These are phyloP conservation scores for Cryptophagus acutangulus DNA, from an alignment of 2,888 invertebrate genomes.

Conservation along the genomic window DNA sequence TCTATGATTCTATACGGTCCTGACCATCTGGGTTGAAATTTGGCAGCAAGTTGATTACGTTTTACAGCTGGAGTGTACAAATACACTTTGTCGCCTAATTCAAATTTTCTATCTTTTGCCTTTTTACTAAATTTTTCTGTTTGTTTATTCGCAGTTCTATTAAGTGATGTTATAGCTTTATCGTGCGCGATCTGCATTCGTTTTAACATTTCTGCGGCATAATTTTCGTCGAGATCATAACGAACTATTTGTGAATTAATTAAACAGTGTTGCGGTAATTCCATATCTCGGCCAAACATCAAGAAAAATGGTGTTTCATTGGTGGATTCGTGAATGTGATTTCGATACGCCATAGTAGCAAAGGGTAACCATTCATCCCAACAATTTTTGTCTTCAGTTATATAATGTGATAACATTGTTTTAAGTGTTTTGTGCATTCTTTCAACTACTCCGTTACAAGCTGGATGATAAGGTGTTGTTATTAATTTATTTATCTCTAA, in stretches of 20 bases:
- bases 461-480: conserved; percentile 33
- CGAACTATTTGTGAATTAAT: conserved; percentile 14
- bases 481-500: conserved; percentile 27
- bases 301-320: conserved; percentile 25
- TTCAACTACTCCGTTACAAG: conserved; percentile 35
- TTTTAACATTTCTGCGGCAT: conserved; percentile 9
- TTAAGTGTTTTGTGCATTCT: conserved; percentile 31
- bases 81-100: conserved; percentile 19
- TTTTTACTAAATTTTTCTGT: conserved; percentile 13
- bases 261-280: conserved; percentile 22
- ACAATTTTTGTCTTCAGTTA: conserved; percentile 22
- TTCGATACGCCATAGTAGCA: conserved; percentile 27
- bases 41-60: conserved; percentile 12
- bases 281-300: conserved; percentile 26
- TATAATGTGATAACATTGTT: conserved; percentile 30
- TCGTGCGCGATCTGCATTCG: conserved; percentile 8
- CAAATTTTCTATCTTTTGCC: conserved; percentile 4
- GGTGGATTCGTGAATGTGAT: conserved; percentile 20
- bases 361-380: conserved; percentile 34
- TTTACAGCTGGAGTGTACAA: conserved; percentile 12
- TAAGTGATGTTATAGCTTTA: neutral
- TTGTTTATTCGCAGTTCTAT: conserved; percentile 9
- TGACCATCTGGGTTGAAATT: conserved; percentile 13
- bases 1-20: conserved; percentile 14
- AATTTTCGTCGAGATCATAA: conserved; percentile 16